phyloP scores from a whole-genome alignment of 2,113 vertebrate genomes.

The Laticauda laticaudata region DNA sequence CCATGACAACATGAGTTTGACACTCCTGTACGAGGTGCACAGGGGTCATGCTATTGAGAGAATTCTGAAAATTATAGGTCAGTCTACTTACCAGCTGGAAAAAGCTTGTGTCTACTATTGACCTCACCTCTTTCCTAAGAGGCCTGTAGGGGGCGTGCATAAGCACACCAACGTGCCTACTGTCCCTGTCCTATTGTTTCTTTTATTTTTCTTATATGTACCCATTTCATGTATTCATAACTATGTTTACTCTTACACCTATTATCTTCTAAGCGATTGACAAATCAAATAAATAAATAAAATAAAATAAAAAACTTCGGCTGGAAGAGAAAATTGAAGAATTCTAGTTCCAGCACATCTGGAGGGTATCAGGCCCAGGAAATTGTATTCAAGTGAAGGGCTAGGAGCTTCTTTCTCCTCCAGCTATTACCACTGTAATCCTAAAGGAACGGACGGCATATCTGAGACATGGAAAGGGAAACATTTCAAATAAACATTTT shows the following conservation, averaged over 20 bases:
- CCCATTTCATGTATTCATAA: too few relatives aligned
- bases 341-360: not conserved
- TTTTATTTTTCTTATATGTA: too few relatives aligned
- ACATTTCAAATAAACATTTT: not conserved
- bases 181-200: too few relatives aligned
- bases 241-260: too few relatives aligned
- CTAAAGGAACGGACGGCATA: not conserved
- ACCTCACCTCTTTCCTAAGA: too few relatives aligned
- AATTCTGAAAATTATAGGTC: not conserved
- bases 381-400: not conserved
- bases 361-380: not conserved
- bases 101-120: not conserved
- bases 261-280: too few relatives aligned
- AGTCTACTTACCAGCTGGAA: not conserved
- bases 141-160: too few relatives aligned
- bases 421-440: not conserved
- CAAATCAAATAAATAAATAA: too few relatives aligned
- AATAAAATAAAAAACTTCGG: not conserved
- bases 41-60: not conserved
- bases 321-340: not conserved
- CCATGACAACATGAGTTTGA: too few relatives aligned
- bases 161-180: too few relatives aligned
- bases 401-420: not conserved
- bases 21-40: not conserved
- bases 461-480: not conserved